Conservation (phyloP, 1,140 invertebrate species). For the Nebria ingens region DNA sequence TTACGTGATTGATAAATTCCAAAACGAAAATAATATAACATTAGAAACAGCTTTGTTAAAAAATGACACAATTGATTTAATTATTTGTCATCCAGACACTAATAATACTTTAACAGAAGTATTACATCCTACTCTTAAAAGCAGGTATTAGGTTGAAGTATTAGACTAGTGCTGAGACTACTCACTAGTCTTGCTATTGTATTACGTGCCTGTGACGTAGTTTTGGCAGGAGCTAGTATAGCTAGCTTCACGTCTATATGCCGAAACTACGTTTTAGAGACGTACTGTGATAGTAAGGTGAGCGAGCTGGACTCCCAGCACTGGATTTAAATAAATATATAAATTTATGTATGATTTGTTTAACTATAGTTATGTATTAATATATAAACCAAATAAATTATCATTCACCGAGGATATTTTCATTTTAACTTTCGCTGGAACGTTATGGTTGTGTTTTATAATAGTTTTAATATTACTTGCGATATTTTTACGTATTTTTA, state of each 20-base stretch:
- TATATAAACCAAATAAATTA: conserved; percentile 21
- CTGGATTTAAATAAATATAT: not conserved
- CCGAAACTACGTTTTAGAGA: not conserved
- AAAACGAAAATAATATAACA: not conserved
- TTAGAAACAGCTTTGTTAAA: conserved; percentile 10
- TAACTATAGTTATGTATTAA: conserved; percentile 17
- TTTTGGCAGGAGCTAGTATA: no score
- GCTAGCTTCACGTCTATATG: not conserved
- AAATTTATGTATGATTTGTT: not conserved
- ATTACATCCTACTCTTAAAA: conserved; percentile 3
- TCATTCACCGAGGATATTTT: conserved; percentile 25
- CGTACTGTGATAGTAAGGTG: no score
- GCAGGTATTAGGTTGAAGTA: no score
- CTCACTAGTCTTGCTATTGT: no score
- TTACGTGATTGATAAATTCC: not conserved
- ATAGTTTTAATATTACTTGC: conserved; percentile 20
- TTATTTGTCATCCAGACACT: conserved; percentile 9
- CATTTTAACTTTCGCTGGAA: conserved; percentile 25
- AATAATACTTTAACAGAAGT: conserved; percentile 9
- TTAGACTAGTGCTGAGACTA: no score
- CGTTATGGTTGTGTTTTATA: conserved; percentile 24
- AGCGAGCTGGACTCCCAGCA: no score
- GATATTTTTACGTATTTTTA: conserved; percentile 24
- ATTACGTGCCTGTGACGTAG: not conserved
- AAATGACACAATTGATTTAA: conserved; percentile 10